Conservation (phyloP, 2,888 invertebrate genomes). For the Dasypogon diadema region DNA sequence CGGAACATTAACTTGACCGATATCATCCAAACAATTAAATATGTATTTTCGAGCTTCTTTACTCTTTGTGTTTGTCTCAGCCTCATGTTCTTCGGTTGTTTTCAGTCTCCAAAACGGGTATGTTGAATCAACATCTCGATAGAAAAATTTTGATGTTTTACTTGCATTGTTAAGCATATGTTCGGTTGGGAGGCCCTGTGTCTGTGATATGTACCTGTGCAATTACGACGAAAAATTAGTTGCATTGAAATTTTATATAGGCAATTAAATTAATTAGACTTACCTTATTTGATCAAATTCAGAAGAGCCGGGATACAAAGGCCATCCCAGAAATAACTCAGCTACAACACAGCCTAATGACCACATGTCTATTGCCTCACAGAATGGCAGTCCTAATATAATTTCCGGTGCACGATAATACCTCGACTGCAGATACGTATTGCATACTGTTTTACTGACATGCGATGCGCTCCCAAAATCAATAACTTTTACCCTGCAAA, state of each 20-base stretch:
- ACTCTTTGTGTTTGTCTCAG: constrained; percentile 96
- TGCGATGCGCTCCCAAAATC: constrained; percentile 99
- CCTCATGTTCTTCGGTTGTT: constrained; percentile 98
- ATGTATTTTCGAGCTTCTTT: constrained; percentile 99
- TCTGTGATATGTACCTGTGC: constrained; percentile 93
- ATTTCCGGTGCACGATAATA: constrained; percentile 99
- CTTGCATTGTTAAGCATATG: constrained; percentile 97
- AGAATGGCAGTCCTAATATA: constrained; percentile 96
- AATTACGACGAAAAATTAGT: constrained; percentile 1
- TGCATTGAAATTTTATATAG: not conserved
- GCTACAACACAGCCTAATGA: constrained; percentile 99
- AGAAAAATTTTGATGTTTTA: constrained; percentile 98
- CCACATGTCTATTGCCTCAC: constrained; percentile 99
- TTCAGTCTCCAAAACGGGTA: constrained; percentile 89
- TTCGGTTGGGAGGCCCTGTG: constrained; percentile 97
- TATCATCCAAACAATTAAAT: constrained; percentile 99
- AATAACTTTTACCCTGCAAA: constrained; percentile 93
- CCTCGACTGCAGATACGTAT: constrained; percentile 98
- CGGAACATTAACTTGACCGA: constrained; percentile 95
- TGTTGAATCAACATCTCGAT: constrained; percentile 93
- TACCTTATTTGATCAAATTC: constrained; percentile 98
- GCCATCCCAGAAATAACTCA: constrained; percentile 99
- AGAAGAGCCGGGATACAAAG: constrained; percentile 97
- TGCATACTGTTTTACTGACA: constrained; percentile 99
- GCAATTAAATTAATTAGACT: not conserved